A percentile compares a stretch with the other conserved stretches of the same genome.
Conservation (phyloP, 2,888 invertebrate species). For the Hofmannophila pseudospretella region DNA sequence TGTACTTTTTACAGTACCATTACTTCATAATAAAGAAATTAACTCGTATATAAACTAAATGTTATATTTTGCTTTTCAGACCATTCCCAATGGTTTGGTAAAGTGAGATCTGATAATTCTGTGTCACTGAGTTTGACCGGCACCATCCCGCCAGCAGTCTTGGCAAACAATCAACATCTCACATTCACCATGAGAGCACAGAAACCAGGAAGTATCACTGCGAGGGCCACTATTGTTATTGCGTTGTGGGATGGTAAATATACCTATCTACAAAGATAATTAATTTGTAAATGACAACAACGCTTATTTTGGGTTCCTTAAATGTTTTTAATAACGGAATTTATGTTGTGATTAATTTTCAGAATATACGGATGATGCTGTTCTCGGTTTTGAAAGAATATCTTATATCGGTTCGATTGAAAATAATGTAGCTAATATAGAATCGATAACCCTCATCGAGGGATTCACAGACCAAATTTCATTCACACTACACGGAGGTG, state of each 20-base stretch:
- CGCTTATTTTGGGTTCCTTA: too few relatives aligned
- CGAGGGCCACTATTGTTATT: conserved; percentile 19
- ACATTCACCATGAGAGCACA: conserved; percentile 16
- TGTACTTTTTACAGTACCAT: too few relatives aligned
- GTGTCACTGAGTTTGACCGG: conserved; percentile 4
- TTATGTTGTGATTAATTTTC: too few relatives aligned
- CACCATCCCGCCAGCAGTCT: conserved; percentile 13
- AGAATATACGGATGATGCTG: conserved; percentile 12
- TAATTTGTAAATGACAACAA: too few relatives aligned
- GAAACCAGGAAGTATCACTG: conserved; percentile 10
- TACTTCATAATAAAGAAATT: too few relatives aligned
- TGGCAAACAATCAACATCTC: conserved; percentile 17
- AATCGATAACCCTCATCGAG: conserved; percentile 14
- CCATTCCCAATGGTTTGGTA: conserved; percentile 15
- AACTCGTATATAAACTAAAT: too few relatives aligned
- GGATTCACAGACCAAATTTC: conserved; percentile 14
- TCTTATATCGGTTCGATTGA: conserved; percentile 18
- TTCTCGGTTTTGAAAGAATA: conserved; percentile 20
- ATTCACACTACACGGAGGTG: conserved; percentile 17
- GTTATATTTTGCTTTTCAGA: conserved; percentile 10
- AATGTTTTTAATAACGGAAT: too few relatives aligned
- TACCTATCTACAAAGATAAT: background rate
- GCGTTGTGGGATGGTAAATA: conserved; percentile 15
- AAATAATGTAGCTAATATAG: conserved; percentile 9
- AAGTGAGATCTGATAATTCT: conserved; percentile 6